Evolutionary conservation across 1,140 invertebrate species (phyloP).

Genomic region (Hycleus cichorii): DNA sequence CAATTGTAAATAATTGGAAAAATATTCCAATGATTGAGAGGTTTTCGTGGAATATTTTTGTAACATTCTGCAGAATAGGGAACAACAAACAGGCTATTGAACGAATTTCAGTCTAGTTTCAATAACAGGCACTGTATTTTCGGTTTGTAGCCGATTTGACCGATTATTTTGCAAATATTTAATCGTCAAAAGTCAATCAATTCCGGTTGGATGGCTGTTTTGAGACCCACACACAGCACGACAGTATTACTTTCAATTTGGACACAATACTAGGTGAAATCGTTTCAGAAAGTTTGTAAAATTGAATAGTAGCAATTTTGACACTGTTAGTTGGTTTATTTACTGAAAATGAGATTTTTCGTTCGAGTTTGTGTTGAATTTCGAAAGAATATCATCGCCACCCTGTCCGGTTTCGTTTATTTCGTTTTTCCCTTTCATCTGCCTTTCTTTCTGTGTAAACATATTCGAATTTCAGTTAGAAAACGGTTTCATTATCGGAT

Average conservation of each 20-base stretch:
- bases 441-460: not conserved
- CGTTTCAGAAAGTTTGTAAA: too few species aligned
- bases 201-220: not conserved
- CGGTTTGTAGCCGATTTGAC: slow-evolving; percentile 1
- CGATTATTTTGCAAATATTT: not conserved
- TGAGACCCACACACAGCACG: too few species aligned
- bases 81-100: slow-evolving; percentile 10
- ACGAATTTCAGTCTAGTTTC: slow-evolving; percentile 2
- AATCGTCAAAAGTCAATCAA: not conserved
- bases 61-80: not conserved
- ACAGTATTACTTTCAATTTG: too few species aligned
- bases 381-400: too few species aligned
- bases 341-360: too few species aligned
- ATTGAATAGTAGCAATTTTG: too few species aligned
- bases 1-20: not conserved
- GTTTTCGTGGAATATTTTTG: slow-evolving; percentile 5
- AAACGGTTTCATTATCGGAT: not conserved
- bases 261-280: too few species aligned
- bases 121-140: not conserved
- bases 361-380: too few species aligned
- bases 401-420: not conserved
- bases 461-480: not conserved
- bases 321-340: too few species aligned
- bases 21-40: slow-evolving; percentile 13
- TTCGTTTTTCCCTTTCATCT: not conserved